Percentiles rank a stretch among this genome's conserved stretches.
Conservation (phyloP, 2,888 invertebrate species). For the Ennomos fuscantarius region DNA sequence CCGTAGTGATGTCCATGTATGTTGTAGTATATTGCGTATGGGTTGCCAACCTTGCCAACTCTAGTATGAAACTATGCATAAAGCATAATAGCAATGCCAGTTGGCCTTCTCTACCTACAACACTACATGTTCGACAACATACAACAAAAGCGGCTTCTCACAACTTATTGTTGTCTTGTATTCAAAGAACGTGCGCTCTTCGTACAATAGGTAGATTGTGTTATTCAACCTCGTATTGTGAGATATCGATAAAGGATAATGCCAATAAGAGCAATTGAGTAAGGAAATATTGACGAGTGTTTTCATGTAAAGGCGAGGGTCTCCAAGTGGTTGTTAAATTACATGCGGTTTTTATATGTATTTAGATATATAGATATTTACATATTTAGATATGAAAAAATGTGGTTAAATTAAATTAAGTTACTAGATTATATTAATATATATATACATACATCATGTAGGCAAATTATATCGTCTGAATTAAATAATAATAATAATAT, state of each 20-base stretch:
- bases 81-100: constrained; percentile 23
- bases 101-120: constrained; percentile 38
- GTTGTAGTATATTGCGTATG: constrained; percentile 23
- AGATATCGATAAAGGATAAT: constrained; percentile 26
- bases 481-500: too few species aligned
- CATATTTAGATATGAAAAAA: not conserved
- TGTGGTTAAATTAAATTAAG: not conserved
- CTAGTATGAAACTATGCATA: constrained; percentile 20
- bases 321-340: constrained; percentile 20
- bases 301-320: constrained; percentile 7
- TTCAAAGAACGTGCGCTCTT: constrained; percentile 35
- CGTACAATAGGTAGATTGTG: constrained; percentile 21
- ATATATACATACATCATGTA: too few species aligned
- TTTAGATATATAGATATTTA: not conserved
- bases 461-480: too few species aligned
- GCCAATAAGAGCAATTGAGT: constrained; percentile 25
- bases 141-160: constrained; percentile 42
- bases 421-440: too few species aligned
- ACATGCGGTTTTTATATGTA: not conserved
- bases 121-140: constrained; percentile 34
- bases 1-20: constrained; percentile 11
- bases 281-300: constrained; percentile 22
- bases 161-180: constrained; percentile 39
- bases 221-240: constrained; percentile 28
- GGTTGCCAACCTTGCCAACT: constrained; percentile 24